These are phyloP conservation scores for Bruchidius siliquastri DNA, from an alignment of 2,888 invertebrate species.

Conservation along the genomic window DNA sequence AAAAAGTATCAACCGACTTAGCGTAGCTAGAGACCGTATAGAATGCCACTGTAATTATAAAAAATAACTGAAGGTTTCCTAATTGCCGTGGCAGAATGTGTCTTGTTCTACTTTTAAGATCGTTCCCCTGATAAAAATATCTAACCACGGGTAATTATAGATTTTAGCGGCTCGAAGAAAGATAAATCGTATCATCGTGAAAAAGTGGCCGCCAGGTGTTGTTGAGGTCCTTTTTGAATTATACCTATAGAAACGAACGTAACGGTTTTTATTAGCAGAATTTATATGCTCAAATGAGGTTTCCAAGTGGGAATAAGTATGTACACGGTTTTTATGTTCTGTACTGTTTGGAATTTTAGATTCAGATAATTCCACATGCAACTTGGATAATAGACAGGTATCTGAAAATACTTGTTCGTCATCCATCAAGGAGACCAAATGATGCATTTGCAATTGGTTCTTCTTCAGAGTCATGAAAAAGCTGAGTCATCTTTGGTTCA, in stretches of 20 bases:
- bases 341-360: too few species aligned
- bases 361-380: too few species aligned
- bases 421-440: too few species aligned
- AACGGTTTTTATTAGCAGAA: background rate
- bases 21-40: slow-evolving; percentile 35
- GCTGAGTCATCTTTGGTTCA: too few species aligned
- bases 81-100: slow-evolving; percentile 41
- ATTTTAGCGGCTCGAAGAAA: background rate
- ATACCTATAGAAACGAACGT: background rate
- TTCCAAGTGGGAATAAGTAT: too few species aligned
- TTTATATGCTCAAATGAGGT: background rate
- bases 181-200: background rate
- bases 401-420: too few species aligned
- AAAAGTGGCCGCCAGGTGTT: background rate
- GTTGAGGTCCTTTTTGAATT: background rate
- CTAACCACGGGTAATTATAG: background rate
- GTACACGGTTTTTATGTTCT: too few species aligned
- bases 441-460: too few species aligned
- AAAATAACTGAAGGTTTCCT: slow-evolving; percentile 25
- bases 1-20: slow-evolving; percentile 24
- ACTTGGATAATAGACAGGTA: too few species aligned
- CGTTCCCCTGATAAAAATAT: background rate
- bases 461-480: too few species aligned
- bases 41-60: slow-evolving; percentile 37
- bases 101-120: slow-evolving; percentile 29